A percentile compares a stretch with the other conserved stretches of the same genome.
These are phyloP conservation scores for Lamellibrachia satsuma DNA, from an alignment of 2,888 invertebrate species.

Conservation along the genomic window DNA sequence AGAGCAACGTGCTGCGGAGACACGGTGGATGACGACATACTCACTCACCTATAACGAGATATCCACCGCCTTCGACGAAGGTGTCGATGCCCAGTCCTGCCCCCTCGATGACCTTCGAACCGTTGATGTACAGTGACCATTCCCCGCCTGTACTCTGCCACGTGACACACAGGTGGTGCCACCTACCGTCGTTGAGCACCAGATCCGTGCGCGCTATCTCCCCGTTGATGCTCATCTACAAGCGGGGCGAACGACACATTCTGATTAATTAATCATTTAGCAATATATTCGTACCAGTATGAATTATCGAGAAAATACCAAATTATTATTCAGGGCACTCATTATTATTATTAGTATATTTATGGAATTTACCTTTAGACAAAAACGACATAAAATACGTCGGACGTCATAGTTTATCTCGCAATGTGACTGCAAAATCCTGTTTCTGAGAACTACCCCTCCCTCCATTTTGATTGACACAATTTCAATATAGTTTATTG, in stretches of 20 bases:
- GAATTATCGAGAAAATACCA: not conserved
- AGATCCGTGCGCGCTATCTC: conserved; percentile 20
- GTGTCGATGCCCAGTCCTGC: not conserved
- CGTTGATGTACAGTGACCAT: conserved; percentile 26
- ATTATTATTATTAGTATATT: not conserved
- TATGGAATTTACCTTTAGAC: no score
- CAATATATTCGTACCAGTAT: not conserved
- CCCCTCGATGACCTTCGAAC: not conserved
- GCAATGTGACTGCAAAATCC: no score
- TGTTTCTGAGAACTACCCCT: no score
- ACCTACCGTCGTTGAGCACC: conserved; percentile 24
- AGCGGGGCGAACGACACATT: not conserved
- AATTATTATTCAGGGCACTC: not conserved
- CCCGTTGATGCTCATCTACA: conserved; percentile 30
- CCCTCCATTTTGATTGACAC: not conserved
- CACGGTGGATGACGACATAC: not conserved
- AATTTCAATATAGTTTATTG: not conserved
- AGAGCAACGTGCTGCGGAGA: no score
- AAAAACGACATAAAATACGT: no score
- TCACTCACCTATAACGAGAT: conserved; percentile 24
- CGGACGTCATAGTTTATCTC: no score
- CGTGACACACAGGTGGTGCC: conserved; percentile 30
- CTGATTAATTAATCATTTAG: not conserved
- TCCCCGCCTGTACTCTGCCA: conserved; percentile 22
- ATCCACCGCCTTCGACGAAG: conserved; percentile 19